Conservation (phyloP, 1,140 invertebrate genomes). For the Wiebesia pumilae region DNA sequence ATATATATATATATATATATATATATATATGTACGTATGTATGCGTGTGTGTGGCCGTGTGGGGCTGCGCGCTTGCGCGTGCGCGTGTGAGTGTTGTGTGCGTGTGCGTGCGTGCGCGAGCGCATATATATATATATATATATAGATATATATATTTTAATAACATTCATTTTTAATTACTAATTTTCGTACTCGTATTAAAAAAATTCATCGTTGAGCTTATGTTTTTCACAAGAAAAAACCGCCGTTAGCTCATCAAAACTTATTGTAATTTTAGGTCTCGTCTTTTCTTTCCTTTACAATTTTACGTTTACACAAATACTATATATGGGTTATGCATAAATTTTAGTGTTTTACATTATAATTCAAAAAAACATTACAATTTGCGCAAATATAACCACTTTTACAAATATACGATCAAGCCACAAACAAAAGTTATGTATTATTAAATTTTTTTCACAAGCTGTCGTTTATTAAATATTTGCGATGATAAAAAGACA, state of each 20-base stretch:
- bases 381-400: conserved; percentile 63
- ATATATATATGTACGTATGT: conserved; percentile 48
- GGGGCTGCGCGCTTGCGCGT: too few relatives aligned
- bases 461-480: conserved; percentile 27
- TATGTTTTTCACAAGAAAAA: conserved; percentile 6
- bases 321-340: conserved; percentile 59
- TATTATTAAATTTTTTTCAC: conserved; percentile 38
- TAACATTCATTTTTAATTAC: conserved; percentile 59
- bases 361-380: conserved; percentile 56
- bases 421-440: conserved; percentile 56
- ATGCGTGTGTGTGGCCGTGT: too few relatives aligned
- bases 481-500: conserved; percentile 30
- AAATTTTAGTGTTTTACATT: not conserved
- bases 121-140: too few relatives aligned
- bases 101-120: too few relatives aligned
- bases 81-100: too few relatives aligned
- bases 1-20: conserved; percentile 52
- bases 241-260: not conserved
- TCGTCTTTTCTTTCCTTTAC: not conserved
- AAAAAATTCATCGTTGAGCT: conserved; percentile 37
- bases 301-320: conserved; percentile 60
- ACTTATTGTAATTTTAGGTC: conserved; percentile 29
- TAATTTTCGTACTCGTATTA: conserved; percentile 38
- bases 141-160: conserved; percentile 44
- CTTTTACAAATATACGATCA: conserved; percentile 64